Percentiles rank a stretch among this genome's conserved stretches.
Evolutionary conservation across 1,140 invertebrate genomes (phyloP).

Genomic region (Heterodera carotae): DNA sequence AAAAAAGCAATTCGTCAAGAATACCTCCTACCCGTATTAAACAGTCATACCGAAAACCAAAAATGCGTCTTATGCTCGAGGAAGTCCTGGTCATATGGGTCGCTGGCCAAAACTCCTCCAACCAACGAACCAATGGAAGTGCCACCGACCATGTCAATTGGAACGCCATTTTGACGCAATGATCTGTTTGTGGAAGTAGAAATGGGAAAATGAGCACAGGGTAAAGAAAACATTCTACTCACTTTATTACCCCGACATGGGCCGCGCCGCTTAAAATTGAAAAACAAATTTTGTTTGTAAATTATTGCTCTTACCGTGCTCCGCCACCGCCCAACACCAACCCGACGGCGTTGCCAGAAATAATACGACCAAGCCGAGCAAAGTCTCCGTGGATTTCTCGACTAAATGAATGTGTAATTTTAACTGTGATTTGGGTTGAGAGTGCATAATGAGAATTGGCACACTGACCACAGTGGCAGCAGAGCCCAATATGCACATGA

Average conservation of each 20-base stretch:
- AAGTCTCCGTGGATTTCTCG: constrained; percentile 84
- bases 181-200: no score
- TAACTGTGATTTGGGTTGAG: no score
- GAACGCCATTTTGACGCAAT: constrained; percentile 68
- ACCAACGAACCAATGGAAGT: constrained; percentile 71
- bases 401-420: constrained; percentile 40
- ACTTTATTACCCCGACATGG: constrained; percentile 91
- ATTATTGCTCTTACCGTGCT: constrained; percentile 71
- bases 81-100: constrained; percentile 68
- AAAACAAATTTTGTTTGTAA: not conserved
- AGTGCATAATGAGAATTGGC: no score
- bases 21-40: not conserved
- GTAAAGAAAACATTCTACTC: constrained; percentile 71
- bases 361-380: constrained; percentile 87
- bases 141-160: constrained; percentile 65
- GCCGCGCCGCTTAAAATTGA: constrained; percentile 76
- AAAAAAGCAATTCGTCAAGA: constrained; percentile 12
- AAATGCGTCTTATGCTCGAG: constrained; percentile 89
- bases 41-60: constrained; percentile 86
- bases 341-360: constrained; percentile 81
- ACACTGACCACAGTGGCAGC: constrained; percentile 78
- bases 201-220: not conserved
- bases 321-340: constrained; percentile 79
- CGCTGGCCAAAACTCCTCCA: constrained; percentile 73
- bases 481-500: constrained; percentile 85